These are phyloP conservation scores for Heliconius himera DNA, from an alignment of 1,140 invertebrate species.

Conservation along the genomic window DNA sequence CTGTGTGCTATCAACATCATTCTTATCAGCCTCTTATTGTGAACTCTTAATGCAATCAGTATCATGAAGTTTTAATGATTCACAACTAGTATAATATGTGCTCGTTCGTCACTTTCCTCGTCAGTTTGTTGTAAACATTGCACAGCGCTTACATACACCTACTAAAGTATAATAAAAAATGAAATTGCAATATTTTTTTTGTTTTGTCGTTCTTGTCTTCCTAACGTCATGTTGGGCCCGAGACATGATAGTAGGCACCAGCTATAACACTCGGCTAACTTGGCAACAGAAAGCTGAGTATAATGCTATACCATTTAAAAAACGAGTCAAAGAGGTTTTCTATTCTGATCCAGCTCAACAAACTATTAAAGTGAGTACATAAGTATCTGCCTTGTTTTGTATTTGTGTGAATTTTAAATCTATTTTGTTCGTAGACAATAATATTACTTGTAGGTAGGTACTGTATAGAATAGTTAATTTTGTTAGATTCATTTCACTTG, in stretches of 20 bases:
- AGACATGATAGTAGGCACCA: conserved; percentile 61
- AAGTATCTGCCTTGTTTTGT: not conserved
- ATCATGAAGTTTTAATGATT: conserved; percentile 19
- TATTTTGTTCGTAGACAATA: not conserved
- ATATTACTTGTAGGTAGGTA: too few species aligned
- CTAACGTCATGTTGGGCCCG: conserved; percentile 51
- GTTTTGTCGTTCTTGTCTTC: conserved; percentile 46
- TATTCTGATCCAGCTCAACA: conserved; percentile 58
- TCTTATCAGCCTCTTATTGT: conserved; percentile 34
- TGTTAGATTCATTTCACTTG: not conserved
- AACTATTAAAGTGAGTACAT: conserved; percentile 57
- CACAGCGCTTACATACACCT: not conserved
- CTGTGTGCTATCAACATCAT: conserved; percentile 24
- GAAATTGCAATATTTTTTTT: conserved; percentile 50
- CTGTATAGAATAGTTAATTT: not conserved
- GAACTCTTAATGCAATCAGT: conserved; percentile 29
- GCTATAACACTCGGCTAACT: conserved; percentile 52
- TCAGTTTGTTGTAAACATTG: conserved; percentile 18
- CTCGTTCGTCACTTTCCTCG: conserved; percentile 8
- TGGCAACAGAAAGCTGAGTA: conserved; percentile 66
- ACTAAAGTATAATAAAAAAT: conserved; percentile 36
- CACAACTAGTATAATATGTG: conserved; percentile 18
- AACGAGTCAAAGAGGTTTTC: conserved; percentile 68
- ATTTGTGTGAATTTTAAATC: not conserved
- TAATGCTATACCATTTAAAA: conserved; percentile 62